Evolutionary conservation across 1,140 invertebrate species (phyloP).

Genomic region (Trichogramma pretiosum): DNA sequence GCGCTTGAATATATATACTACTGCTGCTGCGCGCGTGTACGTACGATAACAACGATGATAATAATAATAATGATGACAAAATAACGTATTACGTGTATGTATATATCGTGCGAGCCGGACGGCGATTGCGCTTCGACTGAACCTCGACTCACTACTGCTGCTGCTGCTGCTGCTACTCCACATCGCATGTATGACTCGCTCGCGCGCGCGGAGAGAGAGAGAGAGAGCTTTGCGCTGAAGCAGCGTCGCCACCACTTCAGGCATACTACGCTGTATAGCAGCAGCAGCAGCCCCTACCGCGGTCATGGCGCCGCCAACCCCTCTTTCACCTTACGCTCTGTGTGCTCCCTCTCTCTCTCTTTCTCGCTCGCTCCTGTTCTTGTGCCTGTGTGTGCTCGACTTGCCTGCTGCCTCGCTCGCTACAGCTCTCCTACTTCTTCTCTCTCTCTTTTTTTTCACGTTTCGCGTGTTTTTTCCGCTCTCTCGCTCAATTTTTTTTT

Average conservation of each 20-base stretch:
- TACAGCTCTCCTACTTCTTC: not conserved
- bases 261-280: too few species aligned
- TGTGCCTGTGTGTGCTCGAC: not conserved
- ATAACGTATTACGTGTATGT: too few species aligned
- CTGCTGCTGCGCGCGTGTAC: slow-evolving; percentile 17
- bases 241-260: slow-evolving; percentile 23
- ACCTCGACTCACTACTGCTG: slow-evolving; percentile 25
- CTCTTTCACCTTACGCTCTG: slow-evolving; percentile 10
- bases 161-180: slow-evolving; percentile 41
- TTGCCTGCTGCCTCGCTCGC: not conserved
- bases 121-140: slow-evolving; percentile 41
- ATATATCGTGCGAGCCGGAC: slow-evolving; percentile 29
- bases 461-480: not conserved
- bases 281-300: slow-evolving; percentile 9
- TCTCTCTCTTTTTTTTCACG: not conserved
- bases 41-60: slow-evolving; percentile 16
- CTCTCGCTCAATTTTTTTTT: not conserved
- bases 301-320: slow-evolving; percentile 15
- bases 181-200: too few species aligned
- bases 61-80: too few species aligned
- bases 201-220: too few species aligned
- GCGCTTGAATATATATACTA: not conserved
- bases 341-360: slow-evolving; percentile 10
- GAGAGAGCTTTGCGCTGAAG: too few species aligned
- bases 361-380: not conserved